Base-by-base conservation (phyloP, 2,113 vertebrate genomes). In the Calyptommatus sinebrachiatus region DNA sequence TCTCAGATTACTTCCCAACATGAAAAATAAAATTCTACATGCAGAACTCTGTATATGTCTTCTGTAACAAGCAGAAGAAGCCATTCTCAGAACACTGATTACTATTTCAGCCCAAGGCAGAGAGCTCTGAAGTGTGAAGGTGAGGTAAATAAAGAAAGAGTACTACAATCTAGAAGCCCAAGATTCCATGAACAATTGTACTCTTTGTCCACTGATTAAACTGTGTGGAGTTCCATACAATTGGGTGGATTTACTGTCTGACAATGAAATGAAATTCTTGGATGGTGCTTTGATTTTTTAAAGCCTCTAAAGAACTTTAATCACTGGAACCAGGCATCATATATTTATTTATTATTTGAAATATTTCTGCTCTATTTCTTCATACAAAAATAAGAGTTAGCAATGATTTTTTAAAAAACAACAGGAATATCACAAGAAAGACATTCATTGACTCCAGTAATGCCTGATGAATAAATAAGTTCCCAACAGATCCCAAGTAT, bases 101-200 rank as follows among this genome's bases (percentile, higher is more conserved):
- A 46, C 65, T 75, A 69, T 81, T 75, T 75, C 65, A 75, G 65
- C 66, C 72, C 79, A 75, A 81, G 79, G 72, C 79, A 81, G 63
- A 81, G 72, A 81, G 69, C 79, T 75, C 57, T 81, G 79, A 81
- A 81, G 79, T 81, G 79, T 81, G 79, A 81, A 81, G 72, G 72
- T 75, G 72, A 81, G 31, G 57, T 66, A 81, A 81, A 81, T 75
- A 81, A 75, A 81, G 71, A 73, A 80, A 66, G 72, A 73, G 48
- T 73, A 61, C 29, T 22, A 5, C 8, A 41, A 65, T 84, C 77
- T 77, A 76, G 6, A 77, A 67, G 20, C 61, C 20, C 0, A 26
- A 28, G 63, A 31, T 24, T 62, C 79, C 50, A 35, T 11, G 72
- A 81, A 60, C 72, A 75, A 69, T 70, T 48, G 65, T 75, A 26